phyloP scores from a whole-genome alignment of 2,113 vertebrate species.

The Phaethon lepturus region DNA sequence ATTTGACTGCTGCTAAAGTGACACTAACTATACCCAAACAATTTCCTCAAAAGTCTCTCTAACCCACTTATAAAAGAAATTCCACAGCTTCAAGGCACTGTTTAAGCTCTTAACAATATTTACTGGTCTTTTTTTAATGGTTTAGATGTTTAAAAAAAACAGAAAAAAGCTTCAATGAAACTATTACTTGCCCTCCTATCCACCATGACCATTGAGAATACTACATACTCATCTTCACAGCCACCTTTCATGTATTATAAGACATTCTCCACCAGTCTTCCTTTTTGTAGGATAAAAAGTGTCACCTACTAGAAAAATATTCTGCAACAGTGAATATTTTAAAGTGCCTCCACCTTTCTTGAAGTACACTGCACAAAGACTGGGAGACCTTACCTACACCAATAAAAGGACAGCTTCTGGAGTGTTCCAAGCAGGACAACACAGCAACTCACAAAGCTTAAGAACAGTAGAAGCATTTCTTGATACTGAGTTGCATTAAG shows the following conservation, averaged over 20 bases:
- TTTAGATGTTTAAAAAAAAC: not conserved
- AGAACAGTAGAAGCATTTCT: not conserved
- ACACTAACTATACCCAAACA: not conserved
- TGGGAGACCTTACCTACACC: not conserved
- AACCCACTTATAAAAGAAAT: not conserved
- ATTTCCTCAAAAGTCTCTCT: not conserved
- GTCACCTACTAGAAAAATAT: not conserved
- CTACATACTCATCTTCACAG: not conserved
- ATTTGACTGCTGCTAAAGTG: not conserved
- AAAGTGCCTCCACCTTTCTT: not conserved
- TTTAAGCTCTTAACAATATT: not conserved
- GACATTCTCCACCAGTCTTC: not conserved
- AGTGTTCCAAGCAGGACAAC: not conserved
- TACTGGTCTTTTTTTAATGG: not conserved
- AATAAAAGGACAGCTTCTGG: not conserved
- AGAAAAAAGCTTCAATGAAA: not conserved
- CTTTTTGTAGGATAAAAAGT: not conserved
- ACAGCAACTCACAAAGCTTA: not conserved
- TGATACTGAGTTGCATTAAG: not conserved
- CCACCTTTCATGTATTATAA: fast-evolving
- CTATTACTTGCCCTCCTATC: not conserved
- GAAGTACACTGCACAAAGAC: not conserved
- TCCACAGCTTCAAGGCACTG: not conserved
- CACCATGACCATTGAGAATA: not conserved
- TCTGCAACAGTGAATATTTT: not conserved